Percentiles rank a stretch among this genome's conserved stretches.
phyloP scores from a whole-genome alignment of 2,113 vertebrate genomes.

The Meleagris gallopavo region DNA sequence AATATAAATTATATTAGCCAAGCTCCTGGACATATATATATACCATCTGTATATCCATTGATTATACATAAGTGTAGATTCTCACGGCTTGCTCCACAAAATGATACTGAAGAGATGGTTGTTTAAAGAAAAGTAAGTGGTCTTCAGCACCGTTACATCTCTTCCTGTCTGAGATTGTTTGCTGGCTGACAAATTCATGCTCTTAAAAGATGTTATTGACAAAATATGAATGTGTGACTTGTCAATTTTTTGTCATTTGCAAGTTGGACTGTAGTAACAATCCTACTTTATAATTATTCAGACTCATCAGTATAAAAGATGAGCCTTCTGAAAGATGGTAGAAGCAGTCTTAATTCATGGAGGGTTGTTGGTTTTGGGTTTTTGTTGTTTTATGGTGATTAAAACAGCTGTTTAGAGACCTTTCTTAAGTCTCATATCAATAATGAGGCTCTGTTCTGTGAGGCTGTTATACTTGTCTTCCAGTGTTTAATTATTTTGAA shows the following conservation, averaged over 20 bases:
- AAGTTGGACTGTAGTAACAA: neutral
- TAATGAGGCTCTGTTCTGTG: neutral
- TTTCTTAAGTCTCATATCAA: neutral
- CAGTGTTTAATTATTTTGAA: constrained; percentile 1
- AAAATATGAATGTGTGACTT: neutral
- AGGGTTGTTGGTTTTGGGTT: neutral
- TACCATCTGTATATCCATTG: too few relatives aligned
- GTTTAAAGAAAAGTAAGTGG: neutral
- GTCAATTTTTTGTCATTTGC: neutral
- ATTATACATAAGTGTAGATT: neutral
- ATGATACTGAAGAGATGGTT: neutral
- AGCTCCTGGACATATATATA: too few relatives aligned
- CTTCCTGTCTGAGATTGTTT: neutral
- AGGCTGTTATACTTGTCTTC: neutral
- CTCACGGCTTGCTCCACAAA: neutral
- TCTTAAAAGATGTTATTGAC: neutral
- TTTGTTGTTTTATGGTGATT: neutral
- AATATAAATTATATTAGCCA: too few relatives aligned
- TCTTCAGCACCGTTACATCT: neutral
- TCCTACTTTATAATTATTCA: neutral
- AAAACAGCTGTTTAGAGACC: constrained; percentile 6
- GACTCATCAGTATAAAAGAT: neutral
- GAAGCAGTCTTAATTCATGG: neutral
- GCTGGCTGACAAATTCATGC: neutral
- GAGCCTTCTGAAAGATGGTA: neutral